A percentile compares a stretch with the other conserved stretches of the same genome.
phyloP scores from a whole-genome alignment of 2,797 vertebrate species.

The Acrossocheilus wenchowensis region DNA sequence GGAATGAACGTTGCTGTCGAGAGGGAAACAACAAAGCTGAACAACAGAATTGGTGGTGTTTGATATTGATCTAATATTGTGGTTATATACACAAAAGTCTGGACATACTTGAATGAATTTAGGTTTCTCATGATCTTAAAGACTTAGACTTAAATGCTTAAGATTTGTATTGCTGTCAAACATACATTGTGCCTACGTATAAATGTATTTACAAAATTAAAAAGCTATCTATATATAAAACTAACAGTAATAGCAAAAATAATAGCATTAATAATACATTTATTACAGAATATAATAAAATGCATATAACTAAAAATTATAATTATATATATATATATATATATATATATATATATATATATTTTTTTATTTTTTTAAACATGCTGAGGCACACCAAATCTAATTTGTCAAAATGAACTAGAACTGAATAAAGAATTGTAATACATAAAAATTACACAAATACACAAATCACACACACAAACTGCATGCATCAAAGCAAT shows the following conservation, averaged over 20 bases:
- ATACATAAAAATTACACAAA: background rate
- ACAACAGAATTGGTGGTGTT: slow-evolving; percentile 11
- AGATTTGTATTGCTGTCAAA: background rate
- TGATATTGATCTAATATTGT: slow-evolving; percentile 15
- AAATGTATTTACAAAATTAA: too few species aligned
- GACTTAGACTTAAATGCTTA: background rate
- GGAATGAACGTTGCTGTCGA: slow-evolving; percentile 28
- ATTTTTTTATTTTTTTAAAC: background rate
- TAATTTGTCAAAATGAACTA: background rate
- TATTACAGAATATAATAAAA: background rate
- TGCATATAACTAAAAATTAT: background rate
- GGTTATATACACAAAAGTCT: background rate
- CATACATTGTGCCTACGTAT: background rate
- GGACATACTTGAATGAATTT: background rate
- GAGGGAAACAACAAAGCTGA: slow-evolving; percentile 11
- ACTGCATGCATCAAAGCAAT: background rate
- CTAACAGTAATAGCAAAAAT: too few species aligned
- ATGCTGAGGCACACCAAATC: background rate
- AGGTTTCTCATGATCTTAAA: background rate
- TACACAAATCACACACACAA: background rate
- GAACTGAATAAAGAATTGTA: background rate
- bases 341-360: too few species aligned
- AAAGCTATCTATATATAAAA: too few species aligned
- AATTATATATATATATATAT: background rate
- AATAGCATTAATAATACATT: too few species aligned